Conservation (phyloP, 37 sponge, comb jelly and placozoan species). For the Geodia barretti region DNA sequence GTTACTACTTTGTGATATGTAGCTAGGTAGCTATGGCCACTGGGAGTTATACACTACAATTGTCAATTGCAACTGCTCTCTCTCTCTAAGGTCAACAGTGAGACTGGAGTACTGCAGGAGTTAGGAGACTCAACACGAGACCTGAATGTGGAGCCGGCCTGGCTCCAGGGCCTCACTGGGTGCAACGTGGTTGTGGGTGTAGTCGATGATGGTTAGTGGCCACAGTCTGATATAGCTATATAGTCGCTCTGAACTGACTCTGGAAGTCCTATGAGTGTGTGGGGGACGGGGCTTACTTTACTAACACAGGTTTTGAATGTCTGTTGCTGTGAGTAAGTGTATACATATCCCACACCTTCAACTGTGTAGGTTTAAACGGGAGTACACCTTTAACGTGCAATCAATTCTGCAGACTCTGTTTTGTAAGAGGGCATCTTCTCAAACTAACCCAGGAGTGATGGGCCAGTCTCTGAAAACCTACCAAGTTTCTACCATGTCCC, state of each 20-base stretch:
- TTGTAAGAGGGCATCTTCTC: no score
- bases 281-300: no score
- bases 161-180: conserved; percentile 80
- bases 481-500: no score
- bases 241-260: background rate
- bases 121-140: conserved; percentile 8
- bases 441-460: no score
- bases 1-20: background rate
- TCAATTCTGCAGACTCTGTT: no score
- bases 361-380: no score
- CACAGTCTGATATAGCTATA: background rate
- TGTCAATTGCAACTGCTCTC: background rate
- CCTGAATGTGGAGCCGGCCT: conserved; percentile 77
- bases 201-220: conserved; percentile 70
- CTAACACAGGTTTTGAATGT: no score
- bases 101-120: background rate
- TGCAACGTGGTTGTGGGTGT: conserved; percentile 68
- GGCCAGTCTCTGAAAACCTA: no score
- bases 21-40: background rate
- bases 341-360: no score
- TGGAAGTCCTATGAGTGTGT: no score
- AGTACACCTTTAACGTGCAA: no score
- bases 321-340: no score
- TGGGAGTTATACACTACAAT: background rate
- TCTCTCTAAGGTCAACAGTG: background rate